Conservation (phyloP, 2,888 invertebrate genomes). For the Pseudeuparius sepicola region DNA sequence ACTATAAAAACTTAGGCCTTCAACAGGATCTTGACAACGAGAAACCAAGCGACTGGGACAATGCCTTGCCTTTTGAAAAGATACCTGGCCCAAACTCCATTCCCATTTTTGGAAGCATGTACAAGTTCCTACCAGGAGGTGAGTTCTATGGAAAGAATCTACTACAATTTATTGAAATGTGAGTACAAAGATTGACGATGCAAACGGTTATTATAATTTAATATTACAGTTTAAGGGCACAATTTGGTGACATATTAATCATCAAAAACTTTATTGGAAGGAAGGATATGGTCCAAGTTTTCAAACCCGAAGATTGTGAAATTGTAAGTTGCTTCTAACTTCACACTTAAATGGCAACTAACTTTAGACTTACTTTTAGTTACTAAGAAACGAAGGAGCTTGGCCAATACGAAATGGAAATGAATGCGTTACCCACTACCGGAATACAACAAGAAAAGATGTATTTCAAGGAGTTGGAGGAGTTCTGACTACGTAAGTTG, state of each 20-base stretch:
- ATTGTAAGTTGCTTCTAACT: slow-evolving; percentile 22
- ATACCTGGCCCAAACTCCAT: slow-evolving; percentile 31
- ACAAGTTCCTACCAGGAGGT: slow-evolving; percentile 29
- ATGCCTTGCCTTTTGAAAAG: slow-evolving; percentile 25
- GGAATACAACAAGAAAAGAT: slow-evolving; percentile 34
- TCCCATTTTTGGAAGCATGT: slow-evolving; percentile 30
- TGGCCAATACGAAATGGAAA: slow-evolving; percentile 39
- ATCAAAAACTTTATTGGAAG: no score
- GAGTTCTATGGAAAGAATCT: no score
- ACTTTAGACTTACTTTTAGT: slow-evolving; percentile 24
- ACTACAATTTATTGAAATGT: no score
- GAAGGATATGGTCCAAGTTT: slow-evolving; percentile 32
- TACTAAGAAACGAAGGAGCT: slow-evolving; percentile 40
- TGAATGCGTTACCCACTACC: slow-evolving; percentile 36
- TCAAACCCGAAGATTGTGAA: slow-evolving; percentile 43
- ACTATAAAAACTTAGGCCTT: no score
- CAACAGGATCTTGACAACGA: no score
- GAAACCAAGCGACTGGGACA: slow-evolving; percentile 29
- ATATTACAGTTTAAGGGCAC: no score
- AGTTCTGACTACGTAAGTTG: slow-evolving; percentile 29
- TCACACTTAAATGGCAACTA: no score
- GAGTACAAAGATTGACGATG: no score
- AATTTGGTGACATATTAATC: no score
- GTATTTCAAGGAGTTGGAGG: slow-evolving; percentile 32
- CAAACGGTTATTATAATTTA: no score